Evolutionary conservation across 2,797 vertebrate genomes (phyloP), one percentile per base, ranked within the genome.

Genomic region (Platalea minor): DNA sequence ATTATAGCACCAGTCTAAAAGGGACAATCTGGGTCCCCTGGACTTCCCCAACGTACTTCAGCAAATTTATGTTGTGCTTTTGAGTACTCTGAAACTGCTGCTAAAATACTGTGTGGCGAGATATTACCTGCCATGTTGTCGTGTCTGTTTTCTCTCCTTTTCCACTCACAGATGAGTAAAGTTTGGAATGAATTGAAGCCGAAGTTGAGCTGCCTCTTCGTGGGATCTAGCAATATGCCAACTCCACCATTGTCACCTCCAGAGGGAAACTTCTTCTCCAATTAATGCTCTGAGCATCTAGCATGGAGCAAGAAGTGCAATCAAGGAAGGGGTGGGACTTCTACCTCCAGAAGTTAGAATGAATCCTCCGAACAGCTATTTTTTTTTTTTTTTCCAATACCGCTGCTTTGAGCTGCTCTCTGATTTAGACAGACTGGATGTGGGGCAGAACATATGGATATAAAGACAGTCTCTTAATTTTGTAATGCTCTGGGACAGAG

Each of bases 111-210:
- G 1, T 7, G 13, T 48, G 74, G 29, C 15, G 72, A 48, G 39
- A 17, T 60, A 18, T 69, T 29, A 8, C 31, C 28, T 87, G 2
- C 37, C 0, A 0, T 29, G 17, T 33, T 64, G 43, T 86, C 35
- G 74, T 24, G 8, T 26, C 57, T 80, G 50, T 87, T 46, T 68
- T 67, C 33, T 87, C 43, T 81, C 61, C 78, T 68, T 88, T 85
- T 89, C 37, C 46, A 43, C 76, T 91, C 26, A 11, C 97, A 99
- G 99, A 99, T 99, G 99, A 99, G 99, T 84, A 98, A 98, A 61
- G 99, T 99, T 82, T 99, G 99, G 99, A 99, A 98, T 8, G 99
- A 99, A 88, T 97, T 99, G 97, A 99, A 99, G 91, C 99, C 99
- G n/a, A 99, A 99, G 97, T 95, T 99, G 23, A 99, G 98, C 88